Evolutionary conservation across 2,113 vertebrate genomes (phyloP).

Genomic region (Hemiscyllium ocellatum): DNA sequence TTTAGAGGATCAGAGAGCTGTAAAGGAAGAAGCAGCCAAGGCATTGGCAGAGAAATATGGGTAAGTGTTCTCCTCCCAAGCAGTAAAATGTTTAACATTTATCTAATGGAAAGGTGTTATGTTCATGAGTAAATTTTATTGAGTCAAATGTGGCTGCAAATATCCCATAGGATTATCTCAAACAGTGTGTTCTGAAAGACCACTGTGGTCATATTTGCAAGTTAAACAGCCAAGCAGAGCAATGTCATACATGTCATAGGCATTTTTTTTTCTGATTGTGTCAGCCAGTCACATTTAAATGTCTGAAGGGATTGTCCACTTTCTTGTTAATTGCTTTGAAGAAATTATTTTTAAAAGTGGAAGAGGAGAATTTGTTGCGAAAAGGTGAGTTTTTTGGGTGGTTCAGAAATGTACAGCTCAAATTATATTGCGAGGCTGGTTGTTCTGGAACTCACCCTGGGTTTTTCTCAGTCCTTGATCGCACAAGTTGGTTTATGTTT

Average conservation of each 20-base stretch:
- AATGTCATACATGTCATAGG: neutral
- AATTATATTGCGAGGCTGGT: neutral
- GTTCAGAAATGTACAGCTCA: neutral
- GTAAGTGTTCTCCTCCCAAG: conserved; percentile 55
- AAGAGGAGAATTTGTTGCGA: neutral
- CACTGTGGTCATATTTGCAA: neutral
- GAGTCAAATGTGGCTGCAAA: neutral
- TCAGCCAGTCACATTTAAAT: neutral
- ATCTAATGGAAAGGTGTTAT: neutral
- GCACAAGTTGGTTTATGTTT: neutral
- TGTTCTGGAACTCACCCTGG: neutral
- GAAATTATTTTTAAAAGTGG: neutral
- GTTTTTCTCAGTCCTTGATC: neutral
- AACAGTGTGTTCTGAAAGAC: neutral
- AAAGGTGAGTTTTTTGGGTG: neutral
- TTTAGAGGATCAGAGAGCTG: conserved; percentile 77
- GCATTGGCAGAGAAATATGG: conserved; percentile 89
- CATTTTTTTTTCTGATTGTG: neutral
- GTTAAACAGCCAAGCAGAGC: neutral
- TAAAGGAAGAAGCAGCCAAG: conserved; percentile 75
- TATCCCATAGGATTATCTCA: neutral
- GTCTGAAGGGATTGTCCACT: neutral
- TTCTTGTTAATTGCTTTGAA: neutral
- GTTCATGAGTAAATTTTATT: neutral
- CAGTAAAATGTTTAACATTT: neutral